Base-by-base conservation (phyloP, 2,113 vertebrate species). In the Pogonocichla stellata region DNA sequence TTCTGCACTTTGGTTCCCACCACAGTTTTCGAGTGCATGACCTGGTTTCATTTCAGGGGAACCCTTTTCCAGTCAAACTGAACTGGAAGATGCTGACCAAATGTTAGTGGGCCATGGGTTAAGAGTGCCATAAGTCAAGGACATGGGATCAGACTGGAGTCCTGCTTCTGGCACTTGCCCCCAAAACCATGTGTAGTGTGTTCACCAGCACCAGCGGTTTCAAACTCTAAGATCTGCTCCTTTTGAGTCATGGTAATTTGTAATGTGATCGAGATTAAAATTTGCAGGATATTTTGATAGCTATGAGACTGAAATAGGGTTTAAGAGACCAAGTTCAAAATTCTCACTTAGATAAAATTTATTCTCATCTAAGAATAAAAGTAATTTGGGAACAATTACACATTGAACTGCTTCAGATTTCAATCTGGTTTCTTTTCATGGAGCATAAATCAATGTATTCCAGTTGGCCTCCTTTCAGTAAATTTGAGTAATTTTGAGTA, bases 151-250 rank as follows among this genome's bases (percentile, higher is more conserved):
- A 85, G 29, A 54, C 8, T 86, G 53, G 12, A 72, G 8, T 13
- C 31, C n/a, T 58, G 16, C 15, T 58, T 69, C 25, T 60, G 23
- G 29, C 9, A 36, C 19, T 60, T 11, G 6, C 6, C 5, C 8
- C 15, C 26, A 34, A 64, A 90, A 42, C 19, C 15, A 7, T 3
- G 7, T 40, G 7, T 54, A 14, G 5, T 47, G 12, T 56, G 29
- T 34, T 61, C 56, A 45, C 19, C 40, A 57, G 64, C 23, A 67
- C 6, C 0, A 1, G 48, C 0, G 0, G 22, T 70, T 95, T 73
- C 10, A 12, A 25, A 1, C 36, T 45, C 58, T 29, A 28, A 86
- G 9, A 34, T 38, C 10, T 73, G 19, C 14, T 70, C 3, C 33
- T 73, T 77, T 86, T 45, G 31, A 61, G 29, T 24, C 19, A 57